Evolutionary conservation across 2,797 vertebrate species (phyloP).

Genomic region (Hydrolagus colliei): DNA sequence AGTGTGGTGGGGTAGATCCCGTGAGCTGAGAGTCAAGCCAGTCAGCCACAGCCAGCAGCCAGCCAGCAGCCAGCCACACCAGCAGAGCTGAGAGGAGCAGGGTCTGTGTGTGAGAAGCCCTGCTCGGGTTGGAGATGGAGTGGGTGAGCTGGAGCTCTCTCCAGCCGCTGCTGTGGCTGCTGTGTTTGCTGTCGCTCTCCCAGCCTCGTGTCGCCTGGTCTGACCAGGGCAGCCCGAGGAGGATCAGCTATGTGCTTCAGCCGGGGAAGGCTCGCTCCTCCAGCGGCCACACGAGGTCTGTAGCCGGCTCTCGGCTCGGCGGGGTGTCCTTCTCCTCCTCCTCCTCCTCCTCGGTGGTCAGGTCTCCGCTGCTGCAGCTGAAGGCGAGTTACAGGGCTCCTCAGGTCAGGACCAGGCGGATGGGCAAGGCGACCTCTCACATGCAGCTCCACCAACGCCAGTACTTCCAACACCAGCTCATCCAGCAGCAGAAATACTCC

Average conservation of each 20-base stretch:
- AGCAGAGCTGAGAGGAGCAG: not conserved
- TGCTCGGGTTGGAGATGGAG: constrained; percentile 57
- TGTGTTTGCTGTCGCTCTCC: not conserved
- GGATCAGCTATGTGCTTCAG: constrained; percentile 73
- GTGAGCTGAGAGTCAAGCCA: no score
- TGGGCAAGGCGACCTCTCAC: constrained; percentile 54
- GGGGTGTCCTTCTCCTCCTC: not conserved
- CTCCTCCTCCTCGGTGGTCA: constrained; percentile 59
- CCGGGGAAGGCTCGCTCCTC: constrained; percentile 54
- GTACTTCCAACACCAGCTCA: constrained; percentile 37
- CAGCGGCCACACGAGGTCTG: constrained; percentile 38
- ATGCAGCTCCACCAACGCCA: constrained; percentile 51
- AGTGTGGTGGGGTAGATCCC: no score
- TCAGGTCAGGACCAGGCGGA: constrained; percentile 73
- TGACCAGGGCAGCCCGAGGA: constrained; percentile 42
- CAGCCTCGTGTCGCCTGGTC: not conserved
- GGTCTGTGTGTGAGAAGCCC: constrained; percentile 36
- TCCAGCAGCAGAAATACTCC: constrained; percentile 48
- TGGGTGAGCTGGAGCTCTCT: constrained; percentile 45
- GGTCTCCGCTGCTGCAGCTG: constrained; percentile 39
- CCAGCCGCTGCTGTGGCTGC: constrained; percentile 55
- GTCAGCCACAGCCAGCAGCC: no score
- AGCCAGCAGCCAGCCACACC: not conserved
- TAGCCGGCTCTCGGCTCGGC: constrained; percentile 45
- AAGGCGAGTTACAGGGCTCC: constrained; percentile 40